These are phyloP conservation scores for Scelioninae gen. 2 DNA, from an alignment of 2,888 invertebrate genomes.

Conservation along the genomic window DNA sequence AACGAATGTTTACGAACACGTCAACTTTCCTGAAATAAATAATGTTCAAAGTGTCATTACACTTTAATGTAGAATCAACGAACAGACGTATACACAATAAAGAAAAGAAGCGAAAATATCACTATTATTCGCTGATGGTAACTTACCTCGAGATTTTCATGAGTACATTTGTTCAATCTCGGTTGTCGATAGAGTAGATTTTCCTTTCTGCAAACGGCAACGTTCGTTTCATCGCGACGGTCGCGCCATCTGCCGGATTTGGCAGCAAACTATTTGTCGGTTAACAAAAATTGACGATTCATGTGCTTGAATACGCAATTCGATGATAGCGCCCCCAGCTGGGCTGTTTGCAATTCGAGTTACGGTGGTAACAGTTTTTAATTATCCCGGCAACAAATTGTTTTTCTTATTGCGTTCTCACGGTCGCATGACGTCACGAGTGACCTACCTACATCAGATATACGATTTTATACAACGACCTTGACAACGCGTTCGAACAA, in stretches of 20 bases:
- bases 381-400: slow-evolving; percentile 10
- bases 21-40: slow-evolving; percentile 1
- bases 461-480: slow-evolving; percentile 58
- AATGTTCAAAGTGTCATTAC: slow-evolving; percentile 13
- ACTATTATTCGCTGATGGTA: slow-evolving; percentile 10
- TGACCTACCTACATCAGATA: slow-evolving; percentile 60
- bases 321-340: not conserved
- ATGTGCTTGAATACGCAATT: slow-evolving; percentile 10
- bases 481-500: slow-evolving; percentile 43
- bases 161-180: no score
- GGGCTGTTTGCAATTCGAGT: not conserved
- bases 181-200: slow-evolving; percentile 17
- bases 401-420: slow-evolving; percentile 26
- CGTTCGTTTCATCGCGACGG: no score
- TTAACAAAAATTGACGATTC: no score
- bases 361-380: not conserved
- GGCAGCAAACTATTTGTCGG: no score
- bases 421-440: slow-evolving; percentile 59
- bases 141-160: not conserved
- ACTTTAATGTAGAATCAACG: slow-evolving; percentile 3
- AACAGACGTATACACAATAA: not conserved
- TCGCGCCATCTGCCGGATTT: no score
- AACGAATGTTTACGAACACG: no score
- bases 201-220: not conserved
- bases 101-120: not conserved